A percentile compares a stretch with the other conserved stretches of the same genome.
phyloP scores from a whole-genome alignment of 2,888 invertebrate species.

The Scaptodrosophila latifasciaeformis region DNA sequence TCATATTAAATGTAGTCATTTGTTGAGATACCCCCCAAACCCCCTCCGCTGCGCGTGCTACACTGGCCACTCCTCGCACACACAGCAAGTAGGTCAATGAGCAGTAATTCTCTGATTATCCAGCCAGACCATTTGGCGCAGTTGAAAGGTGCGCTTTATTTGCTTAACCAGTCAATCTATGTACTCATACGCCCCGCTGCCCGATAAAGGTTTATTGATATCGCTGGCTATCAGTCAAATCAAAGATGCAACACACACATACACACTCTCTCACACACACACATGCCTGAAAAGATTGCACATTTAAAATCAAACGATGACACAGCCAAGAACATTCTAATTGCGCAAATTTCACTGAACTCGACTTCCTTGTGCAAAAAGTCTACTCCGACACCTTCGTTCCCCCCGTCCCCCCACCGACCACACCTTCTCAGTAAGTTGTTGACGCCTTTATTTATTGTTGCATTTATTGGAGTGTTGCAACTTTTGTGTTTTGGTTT shows the following conservation, averaged over 20 bases:
- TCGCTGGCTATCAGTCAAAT: not conserved
- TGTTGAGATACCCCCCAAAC: too few species aligned
- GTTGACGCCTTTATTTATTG: too few species aligned
- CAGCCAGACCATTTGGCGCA: not conserved
- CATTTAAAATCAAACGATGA: not conserved
- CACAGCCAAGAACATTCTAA: not conserved
- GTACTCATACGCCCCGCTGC: slow-evolving; percentile 40
- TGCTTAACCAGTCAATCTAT: slow-evolving; percentile 17
- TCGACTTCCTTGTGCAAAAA: too few species aligned
- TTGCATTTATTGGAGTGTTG: not conserved
- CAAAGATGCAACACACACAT: not conserved
- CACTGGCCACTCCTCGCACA: too few species aligned
- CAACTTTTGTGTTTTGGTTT: too few species aligned
- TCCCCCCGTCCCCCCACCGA: too few species aligned
- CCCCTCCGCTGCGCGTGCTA: too few species aligned
- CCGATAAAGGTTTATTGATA: slow-evolving; percentile 47
- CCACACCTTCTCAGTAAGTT: too few species aligned
- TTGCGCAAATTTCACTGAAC: too few species aligned
- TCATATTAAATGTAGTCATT: slow-evolving; percentile 50
- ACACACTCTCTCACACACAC: not conserved
- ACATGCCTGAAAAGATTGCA: not conserved
- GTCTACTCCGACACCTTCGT: too few species aligned
- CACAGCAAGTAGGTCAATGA: too few species aligned
- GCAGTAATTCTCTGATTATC: too few species aligned
- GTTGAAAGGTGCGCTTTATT: slow-evolving; percentile 21